Conservation (phyloP, 2,113 vertebrate genomes). For the Cacatua alba region DNA sequence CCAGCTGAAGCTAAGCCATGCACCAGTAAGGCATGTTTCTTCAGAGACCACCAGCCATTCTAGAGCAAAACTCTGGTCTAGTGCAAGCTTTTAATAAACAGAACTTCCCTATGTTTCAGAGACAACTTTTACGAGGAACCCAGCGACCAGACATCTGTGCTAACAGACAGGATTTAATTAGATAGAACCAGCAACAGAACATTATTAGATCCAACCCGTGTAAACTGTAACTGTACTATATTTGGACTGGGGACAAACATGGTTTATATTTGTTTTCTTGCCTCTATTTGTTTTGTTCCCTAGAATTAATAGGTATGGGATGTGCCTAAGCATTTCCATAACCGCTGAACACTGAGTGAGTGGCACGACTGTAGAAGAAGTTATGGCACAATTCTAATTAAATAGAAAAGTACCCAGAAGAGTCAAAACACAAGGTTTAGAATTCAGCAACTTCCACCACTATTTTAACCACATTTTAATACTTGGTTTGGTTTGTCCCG, state of each 20-base stretch:
- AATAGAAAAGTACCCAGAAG: not conserved
- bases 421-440: not conserved
- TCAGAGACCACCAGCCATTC: not conserved
- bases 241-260: not conserved
- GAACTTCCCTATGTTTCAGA: not conserved
- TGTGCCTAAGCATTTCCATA: not conserved
- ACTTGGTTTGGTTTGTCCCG: not conserved
- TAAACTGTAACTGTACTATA: not conserved
- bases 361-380: not conserved
- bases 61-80: not conserved
- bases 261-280: not conserved
- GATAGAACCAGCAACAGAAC: not conserved
- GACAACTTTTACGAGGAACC: not conserved
- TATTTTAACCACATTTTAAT: slow-evolving; percentile 19
- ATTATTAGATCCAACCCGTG: not conserved
- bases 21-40: not conserved
- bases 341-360: not conserved
- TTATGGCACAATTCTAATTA: not conserved
- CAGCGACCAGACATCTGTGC: not conserved
- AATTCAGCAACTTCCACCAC: not conserved
- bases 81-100: not conserved
- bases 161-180: not conserved
- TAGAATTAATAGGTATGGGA: not conserved
- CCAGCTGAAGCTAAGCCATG: not conserved
- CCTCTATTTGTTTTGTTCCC: not conserved